These are phyloP conservation scores for Sisor rabdophorus DNA, from an alignment of 2,113 vertebrate genomes.

Conservation along the genomic window DNA sequence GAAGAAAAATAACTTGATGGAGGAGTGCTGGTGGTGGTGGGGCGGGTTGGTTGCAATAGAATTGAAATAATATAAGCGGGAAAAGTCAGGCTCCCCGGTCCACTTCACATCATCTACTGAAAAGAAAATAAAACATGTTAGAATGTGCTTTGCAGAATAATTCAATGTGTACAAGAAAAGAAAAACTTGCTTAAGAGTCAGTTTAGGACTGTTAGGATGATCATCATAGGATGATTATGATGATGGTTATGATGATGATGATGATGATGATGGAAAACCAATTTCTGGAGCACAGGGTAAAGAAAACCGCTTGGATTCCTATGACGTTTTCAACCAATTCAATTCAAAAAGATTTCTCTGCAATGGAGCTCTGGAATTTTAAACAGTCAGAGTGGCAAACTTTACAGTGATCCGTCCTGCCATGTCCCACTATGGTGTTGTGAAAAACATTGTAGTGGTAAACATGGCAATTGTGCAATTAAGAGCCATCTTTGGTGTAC, in stretches of 20 bases:
- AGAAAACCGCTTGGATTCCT: background rate
- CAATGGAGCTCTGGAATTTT: background rate
- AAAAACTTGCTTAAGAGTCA: background rate
- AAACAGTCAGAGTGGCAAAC: background rate
- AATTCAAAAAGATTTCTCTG: background rate
- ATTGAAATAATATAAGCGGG: background rate
- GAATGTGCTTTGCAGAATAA: background rate
- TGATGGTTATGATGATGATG: background rate
- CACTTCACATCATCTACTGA: background rate
- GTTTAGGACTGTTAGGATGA: background rate
- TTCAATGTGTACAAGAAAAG: background rate
- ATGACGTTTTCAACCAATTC: background rate
- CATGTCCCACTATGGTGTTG: background rate
- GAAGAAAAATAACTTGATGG: background rate
- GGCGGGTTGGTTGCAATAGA: constrained; percentile 20
- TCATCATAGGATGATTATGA: background rate
- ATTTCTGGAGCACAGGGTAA: too few species aligned
- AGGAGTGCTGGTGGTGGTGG: background rate
- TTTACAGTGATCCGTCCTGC: background rate
- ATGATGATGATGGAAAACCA: background rate
- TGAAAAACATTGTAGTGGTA: background rate
- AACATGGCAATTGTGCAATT: constrained; percentile 24
- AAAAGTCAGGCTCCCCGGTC: background rate
- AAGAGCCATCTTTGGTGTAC: background rate
- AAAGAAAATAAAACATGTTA: background rate